These are phyloP conservation scores for Centropus unirufus DNA, from an alignment of 2,113 vertebrate genomes.

Conservation along the genomic window DNA sequence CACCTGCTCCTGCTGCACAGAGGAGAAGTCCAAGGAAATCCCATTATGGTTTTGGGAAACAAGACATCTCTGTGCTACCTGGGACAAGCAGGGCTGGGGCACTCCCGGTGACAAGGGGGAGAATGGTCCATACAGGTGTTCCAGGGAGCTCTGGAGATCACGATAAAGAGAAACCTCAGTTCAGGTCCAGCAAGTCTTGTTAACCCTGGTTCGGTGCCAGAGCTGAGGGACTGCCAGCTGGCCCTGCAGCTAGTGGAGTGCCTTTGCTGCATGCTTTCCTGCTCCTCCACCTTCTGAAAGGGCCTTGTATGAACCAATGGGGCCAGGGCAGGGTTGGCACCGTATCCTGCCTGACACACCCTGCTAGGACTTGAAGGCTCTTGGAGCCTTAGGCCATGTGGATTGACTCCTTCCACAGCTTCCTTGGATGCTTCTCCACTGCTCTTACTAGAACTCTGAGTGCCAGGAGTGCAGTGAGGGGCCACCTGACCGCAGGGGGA, in stretches of 20 bases:
- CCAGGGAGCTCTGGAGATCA: not conserved
- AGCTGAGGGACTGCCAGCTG: slow-evolving; percentile 4
- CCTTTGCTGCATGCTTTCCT: not conserved
- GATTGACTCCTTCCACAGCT: slow-evolving; percentile 15
- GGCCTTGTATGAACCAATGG: not conserved
- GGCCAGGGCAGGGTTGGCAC: not conserved
- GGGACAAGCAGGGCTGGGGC: not conserved
- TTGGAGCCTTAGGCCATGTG: not conserved
- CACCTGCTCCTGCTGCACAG: not conserved
- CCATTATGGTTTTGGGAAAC: not conserved
- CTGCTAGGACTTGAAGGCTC: not conserved
- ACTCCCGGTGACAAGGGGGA: not conserved
- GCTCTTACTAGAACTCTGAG: not conserved
- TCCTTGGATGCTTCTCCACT: not conserved
- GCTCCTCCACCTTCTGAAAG: not conserved
- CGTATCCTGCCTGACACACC: not conserved
- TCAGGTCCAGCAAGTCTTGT: slow-evolving; percentile 10
- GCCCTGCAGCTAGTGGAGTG: not conserved
- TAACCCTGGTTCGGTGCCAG: slow-evolving; percentile 26
- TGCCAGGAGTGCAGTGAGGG: not conserved
- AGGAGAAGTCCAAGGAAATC: not conserved
- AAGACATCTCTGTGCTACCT: not conserved
- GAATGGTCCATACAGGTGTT: not conserved
- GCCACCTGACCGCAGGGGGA: not conserved
- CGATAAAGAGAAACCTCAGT: not conserved